Base-by-base conservation (phyloP, 2,888 invertebrate genomes). In the Prosopocoilus inquinatus region DNA sequence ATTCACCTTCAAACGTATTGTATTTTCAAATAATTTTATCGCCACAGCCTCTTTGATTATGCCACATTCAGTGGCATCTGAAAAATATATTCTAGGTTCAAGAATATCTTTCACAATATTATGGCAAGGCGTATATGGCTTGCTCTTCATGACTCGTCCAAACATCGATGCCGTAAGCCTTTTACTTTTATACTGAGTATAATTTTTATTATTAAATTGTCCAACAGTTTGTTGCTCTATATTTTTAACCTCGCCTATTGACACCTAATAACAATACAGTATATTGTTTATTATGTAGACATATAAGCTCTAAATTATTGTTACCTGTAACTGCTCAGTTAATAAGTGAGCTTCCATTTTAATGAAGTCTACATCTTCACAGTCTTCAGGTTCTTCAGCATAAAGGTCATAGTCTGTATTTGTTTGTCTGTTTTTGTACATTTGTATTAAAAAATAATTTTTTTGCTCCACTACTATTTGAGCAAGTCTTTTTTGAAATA, bases 41-140 rank as follows among this genome's bases (percentile, higher is more conserved):
- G 55, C 60, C 9, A 20, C 38, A n/a, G 35, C 28, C 35, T 59
- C 59, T 53, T 62, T 15, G 7, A 51, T 46, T 33, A 47, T 38
- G 11, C 61, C 59, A 57, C 52, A 62, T 32, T 62, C 57, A 32
- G 60, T 39, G 3, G 59, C 57, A 16, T 16, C 3, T 7, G 57
- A 49, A 36, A 11, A 36, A 9, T 2, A n/a, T 7, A n/a, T 36
- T 36, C 11, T 36, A 1, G 12, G n/a, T 7, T 12, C 16, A n/a
- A 60, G 41, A 43, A 55, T 32, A 20, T 58, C 52, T 4, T 11
- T 36, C 9, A 36, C 36, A n/a, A 36, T n/a, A 36, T 9, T 11
- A 36, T 36, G 9, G 11, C 36, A 36, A n/a, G 36, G 11, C 9
- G 36, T 36, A 11, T 9, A 36, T 36, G 9, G 9, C 11, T 9